phyloP scores from a whole-genome alignment of 1,140 invertebrate species.

The Rhopalosiphum maidis region DNA sequence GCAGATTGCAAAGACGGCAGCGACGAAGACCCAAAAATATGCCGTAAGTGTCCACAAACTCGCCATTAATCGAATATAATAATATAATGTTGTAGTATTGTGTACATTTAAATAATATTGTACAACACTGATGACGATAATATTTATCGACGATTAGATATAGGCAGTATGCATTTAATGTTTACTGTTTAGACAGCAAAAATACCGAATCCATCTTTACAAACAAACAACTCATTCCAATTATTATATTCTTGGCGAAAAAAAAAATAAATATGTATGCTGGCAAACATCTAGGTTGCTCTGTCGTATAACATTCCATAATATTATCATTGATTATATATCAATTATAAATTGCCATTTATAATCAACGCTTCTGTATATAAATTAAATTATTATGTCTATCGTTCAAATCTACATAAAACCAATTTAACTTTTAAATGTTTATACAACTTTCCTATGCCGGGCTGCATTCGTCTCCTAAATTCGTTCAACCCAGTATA shows the following conservation, averaged over 20 bases:
- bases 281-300: not conserved
- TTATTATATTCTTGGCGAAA: not conserved
- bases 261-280: not conserved
- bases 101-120: not conserved
- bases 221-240: not conserved
- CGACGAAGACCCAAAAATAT: slow-evolving; percentile 73
- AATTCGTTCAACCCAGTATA: not conserved
- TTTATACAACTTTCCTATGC: not conserved
- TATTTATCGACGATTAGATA: not conserved
- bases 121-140: not conserved
- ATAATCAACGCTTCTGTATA: not conserved
- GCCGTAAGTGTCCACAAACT: slow-evolving; percentile 69
- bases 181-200: not conserved
- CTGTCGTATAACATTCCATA: not conserved
- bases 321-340: not conserved
- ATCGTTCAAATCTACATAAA: not conserved
- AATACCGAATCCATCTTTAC: not conserved
- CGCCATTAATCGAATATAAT: not conserved
- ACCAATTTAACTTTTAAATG: not conserved
- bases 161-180: not conserved
- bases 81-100: not conserved
- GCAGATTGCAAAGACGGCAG: slow-evolving; percentile 78
- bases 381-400: not conserved
- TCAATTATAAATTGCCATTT: not conserved
- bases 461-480: not conserved